Base-by-base conservation (phyloP, 2,113 vertebrate genomes). In the Oreochromis niloticus region DNA sequence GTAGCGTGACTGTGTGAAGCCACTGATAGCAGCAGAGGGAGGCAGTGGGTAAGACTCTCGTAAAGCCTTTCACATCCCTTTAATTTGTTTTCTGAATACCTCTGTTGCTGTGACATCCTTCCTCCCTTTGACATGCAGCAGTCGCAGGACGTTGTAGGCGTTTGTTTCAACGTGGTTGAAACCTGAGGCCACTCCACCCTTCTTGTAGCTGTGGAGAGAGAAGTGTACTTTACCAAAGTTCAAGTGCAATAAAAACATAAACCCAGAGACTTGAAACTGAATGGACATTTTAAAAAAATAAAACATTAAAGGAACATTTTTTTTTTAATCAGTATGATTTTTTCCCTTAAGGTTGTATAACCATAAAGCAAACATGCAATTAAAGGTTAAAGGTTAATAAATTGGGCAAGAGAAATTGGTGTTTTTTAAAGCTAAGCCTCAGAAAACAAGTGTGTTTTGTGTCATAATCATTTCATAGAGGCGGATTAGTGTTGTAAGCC, bases 81-180 rank as follows among this genome's bases (percentile, higher is more conserved):
- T n/a, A 57, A 52, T 56, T 87, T 73, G 30, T 13, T 12, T 16
- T 14, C 16, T 50, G n/a, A 89, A 80, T 93, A 98, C 98, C 97
- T 98, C 98, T 7, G 94, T 95, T 5, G 97, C 98, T 2, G 96
- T 95, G 86, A 98, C 95, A 0, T 97, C 95, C 83, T 98, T 98
- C 86, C 94, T 97, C 52, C 98, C 98, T 91, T 98, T 98, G 85
- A 98, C 94, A 0, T 97, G 98, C 88, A 98, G 97, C 81, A 98
- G 91, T 3, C 98, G 96, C 54, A 96, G 95, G 91, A 98, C 95
- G 84, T 97, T 97, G 94, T 98, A 98, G 91, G 94, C 87, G 12
- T 98, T 98, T n/a, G 97, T 97, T 90, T 98, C 97, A 46, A 98
- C 96, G 0, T 98, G 98, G 71, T 96, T 95, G 89, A 98, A 98